These are phyloP conservation scores for Erythrocebus patas DNA, from an alignment of 2,113 vertebrate genomes.

Conservation along the genomic window DNA sequence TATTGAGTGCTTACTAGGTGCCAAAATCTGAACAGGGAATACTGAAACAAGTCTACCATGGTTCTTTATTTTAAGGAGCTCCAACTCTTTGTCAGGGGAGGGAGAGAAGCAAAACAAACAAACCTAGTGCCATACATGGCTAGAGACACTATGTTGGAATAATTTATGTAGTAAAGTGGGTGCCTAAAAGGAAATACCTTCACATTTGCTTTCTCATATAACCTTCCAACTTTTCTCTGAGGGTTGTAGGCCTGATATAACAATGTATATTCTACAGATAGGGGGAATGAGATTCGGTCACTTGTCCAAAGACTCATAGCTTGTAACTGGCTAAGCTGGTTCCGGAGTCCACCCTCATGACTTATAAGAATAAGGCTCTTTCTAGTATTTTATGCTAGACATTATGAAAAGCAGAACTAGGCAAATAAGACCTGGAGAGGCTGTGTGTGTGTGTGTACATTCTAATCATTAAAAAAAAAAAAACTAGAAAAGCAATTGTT, in stretches of 20 bases:
- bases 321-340: background rate
- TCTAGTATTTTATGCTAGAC: background rate
- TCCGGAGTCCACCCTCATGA: background rate
- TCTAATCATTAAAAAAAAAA: conserved; percentile 5
- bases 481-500: conserved; percentile 33
- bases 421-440: background rate
- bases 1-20: background rate
- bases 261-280: background rate
- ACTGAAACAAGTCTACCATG: background rate
- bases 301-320: conserved; percentile 12
- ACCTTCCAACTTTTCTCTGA: background rate
- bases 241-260: background rate
- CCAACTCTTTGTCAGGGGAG: background rate
- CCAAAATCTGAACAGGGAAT: background rate
- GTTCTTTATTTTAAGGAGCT: background rate
- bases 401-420: background rate
- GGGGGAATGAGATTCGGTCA: background rate
- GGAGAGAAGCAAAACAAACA: background rate
- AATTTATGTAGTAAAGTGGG: background rate
- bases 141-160: background rate
- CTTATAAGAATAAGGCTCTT: background rate
- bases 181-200: background rate
- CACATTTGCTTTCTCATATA: background rate
- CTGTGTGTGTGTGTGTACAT: background rate
- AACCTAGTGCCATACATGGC: background rate